Conservation (phyloP, 1,140 invertebrate species). For the Drosophila lini region DNA sequence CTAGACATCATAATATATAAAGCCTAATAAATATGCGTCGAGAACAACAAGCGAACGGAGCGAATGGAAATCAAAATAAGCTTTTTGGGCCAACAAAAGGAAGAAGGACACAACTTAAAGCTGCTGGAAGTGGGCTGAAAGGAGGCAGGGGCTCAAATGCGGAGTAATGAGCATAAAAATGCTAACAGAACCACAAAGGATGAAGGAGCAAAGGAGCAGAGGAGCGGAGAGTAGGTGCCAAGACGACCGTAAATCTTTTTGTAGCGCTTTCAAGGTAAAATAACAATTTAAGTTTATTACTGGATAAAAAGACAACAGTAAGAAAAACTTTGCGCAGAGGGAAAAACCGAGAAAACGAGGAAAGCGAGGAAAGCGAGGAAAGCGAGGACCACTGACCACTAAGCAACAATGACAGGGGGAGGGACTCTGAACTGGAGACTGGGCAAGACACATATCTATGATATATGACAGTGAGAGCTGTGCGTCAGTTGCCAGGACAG, state of each 20-base stretch:
- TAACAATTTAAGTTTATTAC: constrained; percentile 81
- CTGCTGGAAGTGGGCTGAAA: constrained; percentile 12
- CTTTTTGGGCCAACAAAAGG: constrained; percentile 28
- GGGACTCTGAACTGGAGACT: neutral
- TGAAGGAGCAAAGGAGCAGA: neutral
- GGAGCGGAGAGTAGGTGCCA: constrained; percentile 47
- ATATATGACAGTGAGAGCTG: constrained; percentile 62
- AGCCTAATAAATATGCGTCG: constrained; percentile 71
- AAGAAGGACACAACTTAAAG: constrained; percentile 39
- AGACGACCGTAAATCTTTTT: constrained; percentile 76
- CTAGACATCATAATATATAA: constrained; percentile 77
- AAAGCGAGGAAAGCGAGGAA: neutral
- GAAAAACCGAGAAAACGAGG: constrained; percentile 11
- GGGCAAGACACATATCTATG: constrained; percentile 51
- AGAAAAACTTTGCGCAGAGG: constrained; percentile 34
- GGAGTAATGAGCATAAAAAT: constrained; percentile 77
- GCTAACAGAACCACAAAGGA: constrained; percentile 49
- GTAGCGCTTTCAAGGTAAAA: constrained; percentile 78
- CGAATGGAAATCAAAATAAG: constrained; percentile 74
- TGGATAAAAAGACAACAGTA: constrained; percentile 51
- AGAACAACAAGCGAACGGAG: constrained; percentile 48
- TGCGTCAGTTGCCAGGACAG: constrained; percentile 66
- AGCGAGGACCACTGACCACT: constrained; percentile 25
- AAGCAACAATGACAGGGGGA: constrained; percentile 16
- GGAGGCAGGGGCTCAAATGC: constrained; percentile 48